These are phyloP conservation scores for Oostethus manadensis DNA, from an alignment of 2,113 vertebrate species.

Conservation along the genomic window DNA sequence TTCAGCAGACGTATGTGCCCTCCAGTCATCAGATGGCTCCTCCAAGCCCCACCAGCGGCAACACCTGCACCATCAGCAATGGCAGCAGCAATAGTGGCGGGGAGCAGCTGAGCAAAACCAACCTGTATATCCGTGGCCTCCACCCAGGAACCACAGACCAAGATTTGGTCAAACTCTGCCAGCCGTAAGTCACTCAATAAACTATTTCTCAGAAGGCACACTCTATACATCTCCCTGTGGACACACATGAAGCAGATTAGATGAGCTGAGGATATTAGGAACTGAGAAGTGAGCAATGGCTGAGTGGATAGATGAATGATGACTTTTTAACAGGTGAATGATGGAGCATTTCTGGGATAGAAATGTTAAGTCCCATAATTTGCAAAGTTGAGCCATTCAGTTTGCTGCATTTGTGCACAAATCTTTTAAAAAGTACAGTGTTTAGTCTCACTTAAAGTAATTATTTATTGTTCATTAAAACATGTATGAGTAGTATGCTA, in stretches of 20 bases:
- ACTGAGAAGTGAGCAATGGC: background rate
- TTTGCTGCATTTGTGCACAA: conserved; percentile 42
- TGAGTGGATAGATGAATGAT: conserved; percentile 7
- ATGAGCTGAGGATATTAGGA: conserved; percentile 20
- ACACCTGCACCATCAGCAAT: conserved; percentile 57
- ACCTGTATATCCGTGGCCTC: conserved; percentile 89
- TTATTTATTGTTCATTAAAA: conserved; percentile 11
- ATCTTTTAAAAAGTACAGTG: conserved; percentile 50
- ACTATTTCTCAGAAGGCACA: conserved; percentile 10
- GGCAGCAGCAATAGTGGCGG: conserved; percentile 62
- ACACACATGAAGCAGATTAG: conserved; percentile 1
- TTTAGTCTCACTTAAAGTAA: conserved; percentile 40
- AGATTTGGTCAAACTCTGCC: conserved; percentile 90
- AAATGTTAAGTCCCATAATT: conserved; percentile 19
- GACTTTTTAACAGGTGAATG: conserved; percentile 6
- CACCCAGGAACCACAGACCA: conserved; percentile 91
- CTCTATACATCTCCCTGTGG: conserved; percentile 32
- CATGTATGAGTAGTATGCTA: conserved; percentile 5
- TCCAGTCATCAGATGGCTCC: conserved; percentile 84
- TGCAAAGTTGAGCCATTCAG: conserved; percentile 28
- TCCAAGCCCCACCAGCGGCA: conserved; percentile 78
- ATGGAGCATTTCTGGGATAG: conserved; percentile 9
- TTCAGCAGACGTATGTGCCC: conserved; percentile 79
- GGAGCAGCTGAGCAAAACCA: conserved; percentile 92
- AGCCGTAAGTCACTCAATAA: conserved; percentile 78